phyloP scores from a whole-genome alignment of 1,140 invertebrate genomes.

The Plodia interpunctella region DNA sequence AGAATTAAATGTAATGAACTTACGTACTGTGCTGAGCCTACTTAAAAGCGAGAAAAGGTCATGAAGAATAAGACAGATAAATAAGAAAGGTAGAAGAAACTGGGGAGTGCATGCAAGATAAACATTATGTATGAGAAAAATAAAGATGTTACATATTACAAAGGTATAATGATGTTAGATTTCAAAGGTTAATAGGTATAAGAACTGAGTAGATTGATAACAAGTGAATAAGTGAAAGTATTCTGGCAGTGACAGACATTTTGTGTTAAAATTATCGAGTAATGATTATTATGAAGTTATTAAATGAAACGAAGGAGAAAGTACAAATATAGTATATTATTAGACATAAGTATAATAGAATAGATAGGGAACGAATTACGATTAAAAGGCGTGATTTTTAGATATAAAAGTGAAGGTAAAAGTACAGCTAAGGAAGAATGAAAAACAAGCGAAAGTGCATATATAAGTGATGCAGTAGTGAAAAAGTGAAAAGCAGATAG shows the following conservation, averaged over 20 bases:
- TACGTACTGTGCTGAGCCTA: no score
- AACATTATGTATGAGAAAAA: no score
- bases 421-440: background rate
- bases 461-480: conserved; percentile 8
- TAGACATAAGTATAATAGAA: conserved; percentile 15
- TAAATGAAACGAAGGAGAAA: conserved; percentile 39
- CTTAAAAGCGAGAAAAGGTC: no score
- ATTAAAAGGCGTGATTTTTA: background rate
- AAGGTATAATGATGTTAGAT: no score
- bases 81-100: no score
- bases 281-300: conserved; percentile 10
- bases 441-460: conserved; percentile 5
- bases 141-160: no score
- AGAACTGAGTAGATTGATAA: no score
- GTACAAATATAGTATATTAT: conserved; percentile 30
- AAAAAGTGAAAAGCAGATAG: conserved; percentile 10
- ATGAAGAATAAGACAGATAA: no score
- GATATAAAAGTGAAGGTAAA: conserved; percentile 13
- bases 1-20: no score
- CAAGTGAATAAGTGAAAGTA: background rate
- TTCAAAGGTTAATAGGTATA: no score
- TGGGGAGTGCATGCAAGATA: no score
- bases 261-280: background rate
- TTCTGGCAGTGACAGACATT: conserved; percentile 6
- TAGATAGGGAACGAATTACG: conserved; percentile 12